Conservation (phyloP, 2,113 vertebrate genomes). For the Phrynosoma platyrhinos region DNA sequence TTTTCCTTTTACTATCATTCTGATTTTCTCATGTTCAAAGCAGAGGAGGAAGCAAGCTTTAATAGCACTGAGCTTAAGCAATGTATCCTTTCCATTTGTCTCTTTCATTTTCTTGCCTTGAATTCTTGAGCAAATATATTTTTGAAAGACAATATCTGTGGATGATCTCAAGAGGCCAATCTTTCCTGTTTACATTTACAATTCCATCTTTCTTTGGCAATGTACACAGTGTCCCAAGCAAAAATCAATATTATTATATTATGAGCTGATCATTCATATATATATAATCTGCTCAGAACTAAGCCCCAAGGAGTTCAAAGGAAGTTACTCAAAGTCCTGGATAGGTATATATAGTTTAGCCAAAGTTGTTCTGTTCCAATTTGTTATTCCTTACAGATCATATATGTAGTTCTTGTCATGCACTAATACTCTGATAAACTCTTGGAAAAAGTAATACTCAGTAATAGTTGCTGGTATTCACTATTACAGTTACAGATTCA, state of each 20-base stretch:
- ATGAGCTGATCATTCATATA: too few relatives aligned
- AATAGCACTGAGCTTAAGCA: not conserved
- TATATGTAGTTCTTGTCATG: not conserved
- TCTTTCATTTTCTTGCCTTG: not conserved
- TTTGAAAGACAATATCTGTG: conserved; percentile 15
- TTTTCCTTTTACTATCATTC: not conserved
- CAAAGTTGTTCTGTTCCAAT: not conserved
- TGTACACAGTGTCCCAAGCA: not conserved
- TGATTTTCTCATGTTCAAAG: conserved; percentile 1
- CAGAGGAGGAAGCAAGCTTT: not conserved
- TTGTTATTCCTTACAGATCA: not conserved
- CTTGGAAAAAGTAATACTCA: too few relatives aligned
- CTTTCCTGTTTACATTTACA: not conserved
- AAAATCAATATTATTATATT: not conserved
- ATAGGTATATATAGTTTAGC: not conserved
- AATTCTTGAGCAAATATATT: not conserved
- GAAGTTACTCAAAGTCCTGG: not conserved
- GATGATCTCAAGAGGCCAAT: not conserved
- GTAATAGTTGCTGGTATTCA: too few relatives aligned
- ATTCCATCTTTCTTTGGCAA: not conserved
- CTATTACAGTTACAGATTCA: too few relatives aligned
- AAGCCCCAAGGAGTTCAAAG: not conserved
- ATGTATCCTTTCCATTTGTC: not conserved
- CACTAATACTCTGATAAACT: too few relatives aligned
- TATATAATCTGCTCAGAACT: not conserved